phyloP scores from a whole-genome alignment of 1,140 invertebrate genomes.

The Meloidogyne floridensis region DNA sequence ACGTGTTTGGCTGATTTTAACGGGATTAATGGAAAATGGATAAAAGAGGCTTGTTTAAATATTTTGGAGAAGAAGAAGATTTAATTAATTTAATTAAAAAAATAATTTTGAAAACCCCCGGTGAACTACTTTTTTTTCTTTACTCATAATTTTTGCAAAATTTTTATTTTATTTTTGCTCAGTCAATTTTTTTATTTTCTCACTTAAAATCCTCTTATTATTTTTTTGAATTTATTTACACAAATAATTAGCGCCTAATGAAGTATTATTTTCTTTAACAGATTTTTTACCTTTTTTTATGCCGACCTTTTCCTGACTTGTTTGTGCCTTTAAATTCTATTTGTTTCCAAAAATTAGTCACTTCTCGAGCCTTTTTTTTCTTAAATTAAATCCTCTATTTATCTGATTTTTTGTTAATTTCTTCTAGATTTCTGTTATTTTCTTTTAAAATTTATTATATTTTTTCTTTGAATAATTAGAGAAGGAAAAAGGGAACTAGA shows the following conservation, averaged over 20 bases:
- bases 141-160: not conserved
- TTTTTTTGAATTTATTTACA: not conserved
- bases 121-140: not conserved
- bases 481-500: too few species aligned
- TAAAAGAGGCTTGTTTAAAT: not conserved
- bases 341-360: not conserved
- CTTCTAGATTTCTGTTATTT: too few species aligned
- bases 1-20: conserved; percentile 79
- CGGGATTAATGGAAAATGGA: not conserved
- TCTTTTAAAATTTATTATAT: too few species aligned
- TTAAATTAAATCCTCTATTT: too few species aligned
- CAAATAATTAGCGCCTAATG: not conserved
- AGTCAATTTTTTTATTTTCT: not conserved
- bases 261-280: not conserved
- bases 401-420: too few species aligned
- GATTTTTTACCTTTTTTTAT: not conserved
- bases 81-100: not conserved
- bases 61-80: not conserved
- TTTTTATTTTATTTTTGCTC: too few species aligned
- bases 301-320: not conserved
- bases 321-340: not conserved
- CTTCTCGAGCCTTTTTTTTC: too few species aligned
- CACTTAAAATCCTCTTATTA: too few species aligned
- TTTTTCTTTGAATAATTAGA: too few species aligned
- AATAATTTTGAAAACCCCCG: not conserved